phyloP scores from a whole-genome alignment of 2,888 invertebrate genomes.

The Toxonevra muliebris region DNA sequence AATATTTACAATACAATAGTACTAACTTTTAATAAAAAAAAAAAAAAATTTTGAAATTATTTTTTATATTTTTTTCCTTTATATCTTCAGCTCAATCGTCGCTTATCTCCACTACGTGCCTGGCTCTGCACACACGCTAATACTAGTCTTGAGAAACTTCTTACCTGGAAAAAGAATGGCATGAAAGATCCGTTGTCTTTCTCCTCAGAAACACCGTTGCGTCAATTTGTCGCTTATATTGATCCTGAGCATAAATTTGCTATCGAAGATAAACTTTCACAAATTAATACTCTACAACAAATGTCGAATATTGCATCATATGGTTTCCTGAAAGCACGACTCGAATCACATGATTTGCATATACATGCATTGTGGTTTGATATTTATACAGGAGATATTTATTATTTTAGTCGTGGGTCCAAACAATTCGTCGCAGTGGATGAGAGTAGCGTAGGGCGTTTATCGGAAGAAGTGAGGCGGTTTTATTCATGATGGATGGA shows the following conservation, averaged over 20 bases:
- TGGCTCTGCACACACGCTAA: slow-evolving; percentile 91
- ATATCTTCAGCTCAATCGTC: slow-evolving; percentile 71
- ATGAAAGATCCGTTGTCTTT: slow-evolving; percentile 80
- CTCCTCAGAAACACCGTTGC: slow-evolving; percentile 85
- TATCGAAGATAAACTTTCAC: slow-evolving; percentile 91
- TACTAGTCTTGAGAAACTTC: slow-evolving; percentile 83
- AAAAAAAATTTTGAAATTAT: neutral
- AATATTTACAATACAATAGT: no score
- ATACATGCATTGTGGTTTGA: slow-evolving; percentile 98
- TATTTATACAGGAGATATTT: slow-evolving; percentile 95
- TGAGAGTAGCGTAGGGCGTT: slow-evolving; percentile 78
- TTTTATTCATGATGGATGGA: slow-evolving; percentile 74
- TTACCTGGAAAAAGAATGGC: slow-evolving; percentile 71
- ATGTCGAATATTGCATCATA: slow-evolving; percentile 93
- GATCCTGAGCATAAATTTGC: slow-evolving; percentile 91
- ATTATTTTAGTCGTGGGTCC: slow-evolving; percentile 88
- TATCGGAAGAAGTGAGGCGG: slow-evolving; percentile 79
- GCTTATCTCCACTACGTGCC: slow-evolving; percentile 86
- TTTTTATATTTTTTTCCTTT: slow-evolving; percentile 17
- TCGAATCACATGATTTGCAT: slow-evolving; percentile 83
- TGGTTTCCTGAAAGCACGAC: slow-evolving; percentile 83
- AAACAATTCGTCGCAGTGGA: slow-evolving; percentile 88
- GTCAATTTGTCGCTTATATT: slow-evolving; percentile 92
- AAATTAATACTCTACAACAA: slow-evolving; percentile 93
- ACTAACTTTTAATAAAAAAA: no score